Conservation (phyloP, 2,113 vertebrate species). For the Siphamia tubifer region DNA sequence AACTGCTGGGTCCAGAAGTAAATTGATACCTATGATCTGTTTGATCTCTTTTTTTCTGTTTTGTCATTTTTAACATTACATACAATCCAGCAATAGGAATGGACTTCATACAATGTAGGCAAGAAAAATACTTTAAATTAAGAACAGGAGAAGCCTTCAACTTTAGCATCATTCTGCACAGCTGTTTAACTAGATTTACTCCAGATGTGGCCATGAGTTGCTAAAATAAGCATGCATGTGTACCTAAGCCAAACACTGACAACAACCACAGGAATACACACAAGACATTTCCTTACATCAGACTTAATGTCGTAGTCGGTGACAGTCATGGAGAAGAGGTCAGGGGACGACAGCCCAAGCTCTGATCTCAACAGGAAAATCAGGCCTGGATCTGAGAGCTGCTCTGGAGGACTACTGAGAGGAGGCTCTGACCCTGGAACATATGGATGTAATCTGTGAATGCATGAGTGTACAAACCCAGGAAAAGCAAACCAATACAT, state of each 20-base stretch:
- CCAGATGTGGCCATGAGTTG: neutral
- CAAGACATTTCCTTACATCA: conserved; percentile 51
- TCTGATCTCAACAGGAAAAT: conserved; percentile 72
- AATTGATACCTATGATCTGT: no score
- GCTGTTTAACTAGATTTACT: neutral
- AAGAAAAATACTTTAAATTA: no score
- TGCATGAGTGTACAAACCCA: neutral
- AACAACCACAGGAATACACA: neutral
- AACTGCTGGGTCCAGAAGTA: no score
- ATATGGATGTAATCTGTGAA: neutral
- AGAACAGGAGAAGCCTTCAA: no score
- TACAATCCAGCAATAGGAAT: no score
- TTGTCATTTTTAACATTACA: no score
- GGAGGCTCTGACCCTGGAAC: conserved; percentile 70
- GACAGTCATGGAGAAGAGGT: conserved; percentile 80
- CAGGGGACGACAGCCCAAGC: conserved; percentile 65
- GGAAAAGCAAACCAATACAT: neutral
- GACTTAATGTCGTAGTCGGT: conserved; percentile 80
- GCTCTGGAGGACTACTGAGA: conserved; percentile 37
- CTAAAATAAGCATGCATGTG: neutral
- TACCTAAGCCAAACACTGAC: neutral
- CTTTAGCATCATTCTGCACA: no score
- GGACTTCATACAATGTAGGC: no score
- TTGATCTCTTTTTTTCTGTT: no score
- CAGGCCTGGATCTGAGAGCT: conserved; percentile 54